Base-by-base conservation (phyloP, 2,113 vertebrate genomes). In the Macquaria ambigua region DNA sequence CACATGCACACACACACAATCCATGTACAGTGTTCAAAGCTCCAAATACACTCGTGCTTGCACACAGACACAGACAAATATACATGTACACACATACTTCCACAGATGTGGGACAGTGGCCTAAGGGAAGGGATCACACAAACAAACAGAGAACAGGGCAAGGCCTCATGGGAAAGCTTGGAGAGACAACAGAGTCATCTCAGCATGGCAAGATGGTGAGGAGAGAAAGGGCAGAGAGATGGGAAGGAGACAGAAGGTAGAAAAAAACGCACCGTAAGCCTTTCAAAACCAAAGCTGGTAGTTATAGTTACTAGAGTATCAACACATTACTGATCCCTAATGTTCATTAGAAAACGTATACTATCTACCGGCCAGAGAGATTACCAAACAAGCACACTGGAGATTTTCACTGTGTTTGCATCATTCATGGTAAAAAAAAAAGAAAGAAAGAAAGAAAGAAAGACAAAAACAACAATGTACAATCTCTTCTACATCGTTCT, bases 61-160 rank as follows among this genome's bases (percentile, higher is more conserved):
- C 77, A 75, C 81, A 75, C 74, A 83, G 55, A 90, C 62, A 21
- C 76, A 86, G 71, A 79, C 72, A 82, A 50, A 71, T 37, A 76
- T 81, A 86, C 48, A 78, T 52, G 50, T 70, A 84, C 80, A 89
- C 81, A 81, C 80, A 73, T 84, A 84, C 86, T 91, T 84, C 77
- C 86, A 90, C 90, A 95, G 92, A 92, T 93, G 92, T 92, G 64
- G 79, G 88, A 90, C 62, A 88, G 88, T 91, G 93, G 89, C 94
- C 95, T 91, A 90, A 90, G 90, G 90, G 90, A 92, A 90, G 82
- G 89, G 92, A 93, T 92, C 93, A 93, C 79, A 92, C 90, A 95
- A 92, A 94, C 94, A 96, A 94, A 95, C 88, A 92, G 71, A 91
- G 87, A 89, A 87, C 91, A 91, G 94, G 93, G 56, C 68, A 92